These are phyloP conservation scores for Delichon dasypus DNA, from an alignment of 2,797 vertebrate species.

Conservation along the genomic window DNA sequence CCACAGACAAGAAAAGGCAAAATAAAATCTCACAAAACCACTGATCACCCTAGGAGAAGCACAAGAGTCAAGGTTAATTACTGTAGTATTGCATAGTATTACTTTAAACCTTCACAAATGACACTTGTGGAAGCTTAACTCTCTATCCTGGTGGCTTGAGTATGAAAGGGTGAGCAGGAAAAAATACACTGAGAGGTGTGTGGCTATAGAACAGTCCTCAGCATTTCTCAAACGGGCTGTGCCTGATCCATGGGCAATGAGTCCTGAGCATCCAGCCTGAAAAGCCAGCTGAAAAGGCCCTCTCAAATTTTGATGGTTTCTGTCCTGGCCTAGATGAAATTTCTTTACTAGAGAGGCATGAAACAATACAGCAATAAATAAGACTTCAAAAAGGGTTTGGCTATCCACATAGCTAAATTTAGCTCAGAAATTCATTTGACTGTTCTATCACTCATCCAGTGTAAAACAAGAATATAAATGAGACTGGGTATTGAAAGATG, in stretches of 20 bases:
- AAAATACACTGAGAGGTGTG: not conserved
- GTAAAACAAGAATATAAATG: not conserved
- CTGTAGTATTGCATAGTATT: not conserved
- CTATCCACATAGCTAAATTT: not conserved
- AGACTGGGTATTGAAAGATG: not conserved
- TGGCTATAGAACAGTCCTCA: not conserved
- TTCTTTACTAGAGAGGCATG: not conserved
- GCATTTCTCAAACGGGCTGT: not conserved
- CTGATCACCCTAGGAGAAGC: not conserved
- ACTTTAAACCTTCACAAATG: not conserved
- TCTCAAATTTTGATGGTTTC: not conserved
- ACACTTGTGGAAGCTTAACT: not conserved
- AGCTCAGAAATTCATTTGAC: not conserved
- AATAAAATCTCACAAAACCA: not conserved
- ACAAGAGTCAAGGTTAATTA: not conserved
- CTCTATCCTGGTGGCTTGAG: not conserved
- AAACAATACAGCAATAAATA: not conserved
- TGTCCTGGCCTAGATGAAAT: not conserved
- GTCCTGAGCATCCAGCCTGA: not conserved
- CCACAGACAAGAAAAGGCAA: not conserved
- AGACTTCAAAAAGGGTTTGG: not conserved
- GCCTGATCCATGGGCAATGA: not conserved
- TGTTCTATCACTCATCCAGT: not conserved
- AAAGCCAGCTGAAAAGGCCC: rapidly evolving
- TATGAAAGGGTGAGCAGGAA: not conserved